Base-by-base conservation (phyloP, 2,888 invertebrate species). In the Microctonus aethiopoides region DNA sequence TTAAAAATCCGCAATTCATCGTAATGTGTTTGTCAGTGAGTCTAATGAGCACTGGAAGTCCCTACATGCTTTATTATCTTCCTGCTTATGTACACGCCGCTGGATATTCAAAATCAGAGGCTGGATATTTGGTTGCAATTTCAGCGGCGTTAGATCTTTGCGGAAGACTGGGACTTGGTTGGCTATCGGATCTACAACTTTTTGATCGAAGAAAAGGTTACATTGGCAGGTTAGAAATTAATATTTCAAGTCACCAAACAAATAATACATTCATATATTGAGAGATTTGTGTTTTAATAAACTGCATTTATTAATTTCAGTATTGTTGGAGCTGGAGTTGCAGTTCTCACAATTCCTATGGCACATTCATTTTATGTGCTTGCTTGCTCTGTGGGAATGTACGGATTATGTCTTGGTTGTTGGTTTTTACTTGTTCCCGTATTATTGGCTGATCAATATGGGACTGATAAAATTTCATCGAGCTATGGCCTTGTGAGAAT, bases 401-500 rank as follows among this genome's bases (percentile, higher is more conserved):
- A 93, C 81, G 93, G 93, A 0, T 86, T 93, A 0, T 93, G 93
- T 72, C 88, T 93, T 22, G 93, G 93, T 24, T 92, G 93, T 80
- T 93, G 93, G 93, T 93, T 93, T 84, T 90, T 93, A 2, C 83
- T 93, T 67, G 92, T 93, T 70, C 93, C 93, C 0, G 92, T 93
- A 1, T 86, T 93, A 16, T 87, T 93, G 51, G 93, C 93, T 0
- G 92, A 93, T 80, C 89, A 93, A 16, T 93, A 93, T 81, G 93
- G 93, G 1, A 92, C 92, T 0, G 92, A 92, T 54, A 89, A 92
- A 68, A 92, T 93, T 76, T 92, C 93, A 13, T 92, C 93, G 4
- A 92, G 92, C 6, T 93, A 93, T 80, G 93, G 93, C 0, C 88
- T 93, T 39, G 92, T 93, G 22, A 87, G 93, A 16, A 91, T 93